These are phyloP conservation scores for Pharmacophagus antenor DNA, from an alignment of 2,888 invertebrate genomes.

Conservation along the genomic window DNA sequence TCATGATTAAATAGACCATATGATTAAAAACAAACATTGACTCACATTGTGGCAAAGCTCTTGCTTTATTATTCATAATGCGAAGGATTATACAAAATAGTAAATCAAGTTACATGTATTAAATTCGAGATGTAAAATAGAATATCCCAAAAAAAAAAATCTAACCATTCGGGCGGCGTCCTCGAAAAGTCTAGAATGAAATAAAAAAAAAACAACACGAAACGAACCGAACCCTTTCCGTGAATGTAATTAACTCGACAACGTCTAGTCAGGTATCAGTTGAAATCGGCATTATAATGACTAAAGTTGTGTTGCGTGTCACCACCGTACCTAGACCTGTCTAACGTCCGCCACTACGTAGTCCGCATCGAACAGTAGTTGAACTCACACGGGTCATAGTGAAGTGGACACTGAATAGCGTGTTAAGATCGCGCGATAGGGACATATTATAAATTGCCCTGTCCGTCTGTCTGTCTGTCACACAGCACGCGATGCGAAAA, in stretches of 20 bases:
- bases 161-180: conserved; percentile 12
- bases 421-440: conserved; percentile 67
- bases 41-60: too few relatives aligned
- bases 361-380: conserved; percentile 7
- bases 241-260: conserved; percentile 53
- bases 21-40: too few relatives aligned
- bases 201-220: conserved; percentile 13
- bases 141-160: not conserved
- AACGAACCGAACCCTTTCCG: conserved; percentile 46
- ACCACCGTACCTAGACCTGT: conserved; percentile 28
- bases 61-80: too few relatives aligned
- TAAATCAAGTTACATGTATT: not conserved
- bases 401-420: conserved; percentile 44
- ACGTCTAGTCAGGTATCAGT: conserved; percentile 49
- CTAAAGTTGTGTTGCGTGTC: conserved; percentile 27
- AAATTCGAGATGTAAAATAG: too few relatives aligned
- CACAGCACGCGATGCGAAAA: conserved; percentile 74
- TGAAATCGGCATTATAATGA: conserved; percentile 42
- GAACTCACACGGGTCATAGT: conserved; percentile 35
- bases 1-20: too few relatives aligned
- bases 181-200: conserved; percentile 6
- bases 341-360: conserved; percentile 7
- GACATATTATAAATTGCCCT: conserved; percentile 78
- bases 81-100: too few relatives aligned
- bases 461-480: conserved; percentile 78